Evolutionary conservation across 2,888 invertebrate species (phyloP), one percentile per base, ranked within the genome.

Genomic region (Malacosoma neustria): DNA sequence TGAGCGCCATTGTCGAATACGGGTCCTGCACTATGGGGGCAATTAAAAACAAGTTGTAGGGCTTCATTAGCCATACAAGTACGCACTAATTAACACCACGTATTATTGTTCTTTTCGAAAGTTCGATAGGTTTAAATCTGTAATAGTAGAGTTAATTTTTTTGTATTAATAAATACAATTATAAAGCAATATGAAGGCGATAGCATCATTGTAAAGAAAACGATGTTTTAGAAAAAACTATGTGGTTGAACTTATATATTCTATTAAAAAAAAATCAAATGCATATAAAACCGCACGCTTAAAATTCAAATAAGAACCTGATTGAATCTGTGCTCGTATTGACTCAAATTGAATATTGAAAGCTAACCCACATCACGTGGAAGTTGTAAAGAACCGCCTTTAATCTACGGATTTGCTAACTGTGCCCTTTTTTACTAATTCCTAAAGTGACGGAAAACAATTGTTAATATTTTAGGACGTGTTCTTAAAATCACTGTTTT

Each of bases 41-140:
- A 80, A 82, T 81, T 82, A 80, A 79, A 79, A 71, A 61, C 54
- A 59, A 66, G 63, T 57, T 62, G 64, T 63, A 72, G 66, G 74
- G 75, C 72, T 81, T 81, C 75, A 68, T 70, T 70, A 62, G 51
- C 51, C 55, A 63, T 59, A 62, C 51, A 48, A 54, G 49, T 37
- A 41, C 42, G 41, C 41, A 46, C 48, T 47, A 47, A 14, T 31
- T 35, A 29, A n/a, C 13, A 14, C 13, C 35, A 30, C 36, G 32
- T 30, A 33, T 15, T 33, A 32, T 31, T 22, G 22, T 4, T 22
- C 5, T 22, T 22, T 22, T 22, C 6, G 0, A 22, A 9, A 22
- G 22, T 22, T 22, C 9, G 6, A 9, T n/a, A n/a, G n/a, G n/a
- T n/a, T n/a, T n/a, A n/a, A n/a, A n/a, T n/a, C n/a, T n/a, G n/a